phyloP scores from a whole-genome alignment of 2,113 vertebrate species.

The Turnix velox region DNA sequence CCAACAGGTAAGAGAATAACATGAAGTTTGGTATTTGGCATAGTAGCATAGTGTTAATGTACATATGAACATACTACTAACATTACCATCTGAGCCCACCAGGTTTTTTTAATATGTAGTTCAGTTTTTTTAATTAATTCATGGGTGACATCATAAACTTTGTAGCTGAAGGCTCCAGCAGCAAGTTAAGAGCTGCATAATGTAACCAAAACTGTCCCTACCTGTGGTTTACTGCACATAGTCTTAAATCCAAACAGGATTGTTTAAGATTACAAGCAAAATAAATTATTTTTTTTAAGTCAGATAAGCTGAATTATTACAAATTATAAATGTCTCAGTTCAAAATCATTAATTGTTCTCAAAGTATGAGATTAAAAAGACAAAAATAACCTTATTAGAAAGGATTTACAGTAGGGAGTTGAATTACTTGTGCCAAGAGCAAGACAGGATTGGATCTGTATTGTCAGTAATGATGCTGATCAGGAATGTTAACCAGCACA shows the following conservation, averaged over 20 bases:
- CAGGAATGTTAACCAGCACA: constrained; percentile 23
- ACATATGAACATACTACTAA: background rate
- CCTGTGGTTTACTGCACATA: background rate
- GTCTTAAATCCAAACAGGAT: constrained; percentile 7
- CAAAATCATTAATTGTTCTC: constrained; percentile 57
- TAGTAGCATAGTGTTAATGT: background rate
- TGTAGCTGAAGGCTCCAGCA: background rate
- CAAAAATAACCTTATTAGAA: constrained; percentile 60
- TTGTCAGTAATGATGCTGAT: background rate
- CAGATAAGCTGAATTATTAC: constrained; percentile 61
- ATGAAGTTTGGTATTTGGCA: background rate
- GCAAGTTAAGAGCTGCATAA: background rate
- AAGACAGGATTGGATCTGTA: constrained; percentile 1
- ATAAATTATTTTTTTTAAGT: constrained; percentile 47
- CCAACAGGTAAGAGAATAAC: background rate
- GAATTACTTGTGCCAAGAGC: constrained; percentile 42
- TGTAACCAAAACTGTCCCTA: background rate
- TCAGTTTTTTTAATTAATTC: background rate
- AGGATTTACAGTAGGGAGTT: constrained; percentile 50
- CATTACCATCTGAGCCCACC: background rate
- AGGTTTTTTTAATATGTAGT: background rate
- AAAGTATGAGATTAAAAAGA: constrained; percentile 41
- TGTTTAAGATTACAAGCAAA: constrained; percentile 43
- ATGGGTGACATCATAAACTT: background rate
- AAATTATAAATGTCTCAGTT: constrained; percentile 46